Evolutionary conservation across 2,113 vertebrate genomes (phyloP).

Genomic region (Pantherophis guttatus): DNA sequence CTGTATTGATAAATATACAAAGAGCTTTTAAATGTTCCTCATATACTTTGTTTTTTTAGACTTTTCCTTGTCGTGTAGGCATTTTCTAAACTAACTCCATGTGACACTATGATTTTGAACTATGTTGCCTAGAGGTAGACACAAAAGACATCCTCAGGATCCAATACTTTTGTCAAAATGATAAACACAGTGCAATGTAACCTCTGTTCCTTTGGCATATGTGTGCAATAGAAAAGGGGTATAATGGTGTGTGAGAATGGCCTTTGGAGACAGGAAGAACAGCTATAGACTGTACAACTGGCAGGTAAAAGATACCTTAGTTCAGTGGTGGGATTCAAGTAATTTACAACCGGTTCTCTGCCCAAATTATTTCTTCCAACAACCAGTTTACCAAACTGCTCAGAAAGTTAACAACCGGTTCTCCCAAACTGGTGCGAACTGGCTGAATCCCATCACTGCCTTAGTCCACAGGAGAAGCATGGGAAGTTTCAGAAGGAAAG

Average conservation of each 20-base stretch:
- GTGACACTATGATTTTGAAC: neutral
- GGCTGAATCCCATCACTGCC: too few relatives aligned
- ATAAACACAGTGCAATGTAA: neutral
- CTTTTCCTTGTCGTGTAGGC: neutral
- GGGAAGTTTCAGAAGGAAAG: neutral
- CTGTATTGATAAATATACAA: neutral
- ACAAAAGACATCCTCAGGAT: neutral
- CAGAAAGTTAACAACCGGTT: too few relatives aligned
- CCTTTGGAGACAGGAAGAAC: neutral
- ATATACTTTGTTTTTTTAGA: neutral
- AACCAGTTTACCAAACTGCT: too few relatives aligned
- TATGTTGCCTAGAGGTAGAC: neutral
- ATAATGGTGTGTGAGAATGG: neutral
- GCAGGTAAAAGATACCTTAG: neutral
- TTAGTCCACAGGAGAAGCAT: neutral
- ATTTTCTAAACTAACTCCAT: neutral
- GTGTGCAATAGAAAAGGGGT: neutral
- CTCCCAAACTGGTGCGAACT: too few relatives aligned
- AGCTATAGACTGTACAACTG: neutral
- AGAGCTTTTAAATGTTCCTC: neutral
- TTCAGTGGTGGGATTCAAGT: too few relatives aligned
- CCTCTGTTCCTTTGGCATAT: neutral
- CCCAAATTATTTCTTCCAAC: too few relatives aligned
- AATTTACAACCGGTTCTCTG: too few relatives aligned
- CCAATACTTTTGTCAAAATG: neutral